Conservation (phyloP, 2,113 vertebrate genomes). For the Cyprinodon variegatus region DNA sequence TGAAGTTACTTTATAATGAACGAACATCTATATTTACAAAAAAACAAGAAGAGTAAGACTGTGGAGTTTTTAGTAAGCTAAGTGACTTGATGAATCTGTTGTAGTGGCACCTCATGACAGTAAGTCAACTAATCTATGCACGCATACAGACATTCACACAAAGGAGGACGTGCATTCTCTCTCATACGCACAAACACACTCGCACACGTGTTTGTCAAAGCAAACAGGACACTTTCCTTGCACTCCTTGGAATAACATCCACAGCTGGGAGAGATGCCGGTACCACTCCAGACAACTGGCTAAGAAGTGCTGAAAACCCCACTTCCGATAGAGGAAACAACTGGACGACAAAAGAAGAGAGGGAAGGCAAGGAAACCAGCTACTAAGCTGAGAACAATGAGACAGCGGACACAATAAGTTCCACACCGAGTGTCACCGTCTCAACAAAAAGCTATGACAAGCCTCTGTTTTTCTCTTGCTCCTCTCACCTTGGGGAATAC, state of each 20-base stretch:
- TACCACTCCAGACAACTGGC: constrained; percentile 59
- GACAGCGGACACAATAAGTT: constrained; percentile 38
- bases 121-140: constrained; percentile 36
- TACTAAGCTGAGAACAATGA: constrained; percentile 68
- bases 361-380: constrained; percentile 64
- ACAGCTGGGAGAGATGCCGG: constrained; percentile 58
- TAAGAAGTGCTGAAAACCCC: constrained; percentile 68
- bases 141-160: constrained; percentile 31
- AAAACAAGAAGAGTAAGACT: constrained; percentile 48
- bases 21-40: constrained; percentile 69
- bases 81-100: constrained; percentile 50
- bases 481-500: constrained; percentile 27
- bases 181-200: constrained; percentile 5
- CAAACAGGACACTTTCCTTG: constrained; percentile 71
- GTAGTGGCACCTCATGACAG: constrained; percentile 70
- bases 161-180: neutral
- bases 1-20: constrained; percentile 57
- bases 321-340: constrained; percentile 76
- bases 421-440: constrained; percentile 7
- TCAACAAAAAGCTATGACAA: constrained; percentile 27
- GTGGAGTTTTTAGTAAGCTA: constrained; percentile 46
- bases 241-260: constrained; percentile 65
- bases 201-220: constrained; percentile 31
- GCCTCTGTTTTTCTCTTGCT: constrained; percentile 25
- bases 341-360: constrained; percentile 75